Evolutionary conservation across 2,888 invertebrate species (phyloP).

Genomic region (Odontothrips loti): DNA sequence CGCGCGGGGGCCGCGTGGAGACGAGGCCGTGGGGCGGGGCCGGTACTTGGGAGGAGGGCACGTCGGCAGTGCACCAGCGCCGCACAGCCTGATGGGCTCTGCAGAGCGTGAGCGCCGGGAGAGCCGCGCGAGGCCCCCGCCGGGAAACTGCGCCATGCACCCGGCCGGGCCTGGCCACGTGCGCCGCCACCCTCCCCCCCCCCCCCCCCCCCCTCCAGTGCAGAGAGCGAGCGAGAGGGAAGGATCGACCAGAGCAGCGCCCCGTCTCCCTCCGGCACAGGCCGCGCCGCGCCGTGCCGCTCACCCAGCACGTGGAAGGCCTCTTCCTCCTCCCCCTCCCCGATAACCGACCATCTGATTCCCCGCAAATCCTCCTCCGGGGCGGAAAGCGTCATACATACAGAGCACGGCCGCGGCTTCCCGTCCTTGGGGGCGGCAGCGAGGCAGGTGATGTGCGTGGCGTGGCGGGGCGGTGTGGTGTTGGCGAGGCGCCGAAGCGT

Average conservation of each 20-base stretch:
- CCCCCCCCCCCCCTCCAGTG: neutral
- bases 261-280: neutral
- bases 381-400: no score
- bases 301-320: neutral
- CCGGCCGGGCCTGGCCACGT: constrained; percentile 6
- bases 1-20: neutral
- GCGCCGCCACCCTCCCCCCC: neutral
- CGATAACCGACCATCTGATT: no score
- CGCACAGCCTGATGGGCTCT: neutral
- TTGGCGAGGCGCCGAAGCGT: no score
- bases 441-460: no score
- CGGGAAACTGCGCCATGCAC: constrained; percentile 6
- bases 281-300: neutral
- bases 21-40: neutral
- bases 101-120: no score
- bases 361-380: no score
- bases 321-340: neutral
- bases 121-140: neutral
- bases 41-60: neutral
- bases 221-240: neutral
- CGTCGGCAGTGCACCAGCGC: neutral
- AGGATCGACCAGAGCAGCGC: neutral
- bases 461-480: no score
- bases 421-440: no score
- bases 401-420: no score